Conservation (phyloP, 2,113 vertebrate species). For the Cebus imitator region DNA sequence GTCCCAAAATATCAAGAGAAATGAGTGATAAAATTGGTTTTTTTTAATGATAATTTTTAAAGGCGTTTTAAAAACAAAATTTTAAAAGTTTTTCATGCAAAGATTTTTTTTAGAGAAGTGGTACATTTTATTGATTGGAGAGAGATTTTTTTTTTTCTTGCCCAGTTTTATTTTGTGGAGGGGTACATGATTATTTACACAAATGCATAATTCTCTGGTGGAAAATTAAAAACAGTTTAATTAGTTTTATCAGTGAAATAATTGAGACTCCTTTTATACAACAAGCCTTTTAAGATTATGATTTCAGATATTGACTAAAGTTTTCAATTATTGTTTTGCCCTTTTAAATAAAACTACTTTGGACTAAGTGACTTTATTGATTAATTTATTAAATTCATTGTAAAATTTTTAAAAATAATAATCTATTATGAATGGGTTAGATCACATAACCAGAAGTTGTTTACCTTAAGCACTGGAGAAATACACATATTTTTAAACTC, state of each 20-base stretch:
- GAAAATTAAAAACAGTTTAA: conserved; percentile 36
- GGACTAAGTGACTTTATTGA: conserved; percentile 2
- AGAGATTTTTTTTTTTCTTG: conserved; percentile 18
- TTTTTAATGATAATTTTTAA: neutral
- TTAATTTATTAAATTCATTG: conserved; percentile 13
- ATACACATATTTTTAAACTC: neutral
- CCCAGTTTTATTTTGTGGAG: conserved; percentile 19
- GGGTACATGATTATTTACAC: conserved; percentile 44
- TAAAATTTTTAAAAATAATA: neutral
- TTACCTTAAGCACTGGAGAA: conserved; percentile 10
- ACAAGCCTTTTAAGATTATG: neutral
- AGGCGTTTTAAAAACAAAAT: neutral
- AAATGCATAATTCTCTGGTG: neutral
- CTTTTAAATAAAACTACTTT: conserved; percentile 45
- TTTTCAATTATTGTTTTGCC: conserved; percentile 39
- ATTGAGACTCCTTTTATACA: neutral
- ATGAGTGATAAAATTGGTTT: neutral
- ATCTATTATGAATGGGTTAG: neutral
- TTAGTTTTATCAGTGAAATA: conserved; percentile 30
- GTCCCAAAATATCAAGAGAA: neutral
- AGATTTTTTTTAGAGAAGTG: neutral
- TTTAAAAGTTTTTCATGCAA: conserved; percentile 41
- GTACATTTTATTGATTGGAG: neutral
- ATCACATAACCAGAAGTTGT: neutral
- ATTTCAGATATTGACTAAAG: neutral